phyloP scores from a whole-genome alignment of 2,888 invertebrate species.

The Rotaria macrura region DNA sequence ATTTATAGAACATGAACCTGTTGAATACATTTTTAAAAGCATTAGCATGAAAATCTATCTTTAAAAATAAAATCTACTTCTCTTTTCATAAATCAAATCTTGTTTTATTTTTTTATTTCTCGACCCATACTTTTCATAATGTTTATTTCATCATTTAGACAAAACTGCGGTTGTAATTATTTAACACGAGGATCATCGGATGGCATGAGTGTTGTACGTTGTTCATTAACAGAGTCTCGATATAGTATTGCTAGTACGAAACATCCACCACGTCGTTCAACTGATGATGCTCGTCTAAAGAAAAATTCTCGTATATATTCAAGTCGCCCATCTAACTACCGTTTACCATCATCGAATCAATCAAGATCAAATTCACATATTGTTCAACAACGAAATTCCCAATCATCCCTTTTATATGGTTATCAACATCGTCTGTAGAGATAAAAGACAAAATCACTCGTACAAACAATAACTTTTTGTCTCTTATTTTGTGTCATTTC shows the following conservation, averaged over 20 bases:
- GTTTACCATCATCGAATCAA: background rate
- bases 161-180: background rate
- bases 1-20: too few species aligned
- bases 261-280: background rate
- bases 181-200: background rate
- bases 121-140: too few species aligned
- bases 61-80: too few species aligned
- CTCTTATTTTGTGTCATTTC: background rate
- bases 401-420: background rate
- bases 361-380: background rate
- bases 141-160: background rate
- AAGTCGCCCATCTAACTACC: background rate
- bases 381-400: background rate
- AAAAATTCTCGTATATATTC: background rate
- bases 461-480: background rate
- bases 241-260: background rate
- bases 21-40: too few species aligned
- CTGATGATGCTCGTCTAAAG: background rate
- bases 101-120: too few species aligned
- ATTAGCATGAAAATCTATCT: too few species aligned
- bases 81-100: too few species aligned
- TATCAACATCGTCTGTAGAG: background rate
- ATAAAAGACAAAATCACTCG: too few species aligned
- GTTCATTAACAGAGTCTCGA: background rate
- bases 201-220: background rate